Evolutionary conservation across 2,888 invertebrate species (phyloP).

Genomic region (Drosophila nr. fundita): DNA sequence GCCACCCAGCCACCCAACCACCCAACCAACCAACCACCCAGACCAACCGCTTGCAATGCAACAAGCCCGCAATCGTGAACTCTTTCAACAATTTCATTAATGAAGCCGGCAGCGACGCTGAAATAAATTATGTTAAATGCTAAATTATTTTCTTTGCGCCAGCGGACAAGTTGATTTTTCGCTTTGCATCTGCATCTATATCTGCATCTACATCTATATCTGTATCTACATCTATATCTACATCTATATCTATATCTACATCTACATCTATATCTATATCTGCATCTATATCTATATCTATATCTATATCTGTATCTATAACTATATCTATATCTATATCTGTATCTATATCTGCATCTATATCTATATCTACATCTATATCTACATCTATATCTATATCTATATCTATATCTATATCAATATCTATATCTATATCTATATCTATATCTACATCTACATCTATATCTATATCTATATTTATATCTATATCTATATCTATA

Average conservation of each 20-base stretch:
- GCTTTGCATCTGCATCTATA: background rate
- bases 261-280: background rate
- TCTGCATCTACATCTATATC: background rate
- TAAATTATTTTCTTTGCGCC: slow-evolving; percentile 35
- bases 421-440: no score
- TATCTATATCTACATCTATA: no score
- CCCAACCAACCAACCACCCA: background rate
- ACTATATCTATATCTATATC: no score
- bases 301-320: background rate
- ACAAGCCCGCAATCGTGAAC: slow-evolving; percentile 27
- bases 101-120: slow-evolving; percentile 25
- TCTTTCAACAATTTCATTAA: slow-evolving; percentile 45
- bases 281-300: no score
- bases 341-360: no score
- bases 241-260: background rate
- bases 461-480: no score
- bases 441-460: no score
- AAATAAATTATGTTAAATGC: slow-evolving; percentile 45
- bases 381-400: no score
- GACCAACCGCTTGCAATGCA: background rate
- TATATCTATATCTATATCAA: background rate
- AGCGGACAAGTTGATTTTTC: slow-evolving; percentile 17
- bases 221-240: background rate
- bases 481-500: no score
- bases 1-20: background rate